A percentile compares a stretch with the other conserved stretches of the same genome.
These are phyloP conservation scores for Lerema accius DNA, from an alignment of 1,140 invertebrate genomes.

Conservation along the genomic window DNA sequence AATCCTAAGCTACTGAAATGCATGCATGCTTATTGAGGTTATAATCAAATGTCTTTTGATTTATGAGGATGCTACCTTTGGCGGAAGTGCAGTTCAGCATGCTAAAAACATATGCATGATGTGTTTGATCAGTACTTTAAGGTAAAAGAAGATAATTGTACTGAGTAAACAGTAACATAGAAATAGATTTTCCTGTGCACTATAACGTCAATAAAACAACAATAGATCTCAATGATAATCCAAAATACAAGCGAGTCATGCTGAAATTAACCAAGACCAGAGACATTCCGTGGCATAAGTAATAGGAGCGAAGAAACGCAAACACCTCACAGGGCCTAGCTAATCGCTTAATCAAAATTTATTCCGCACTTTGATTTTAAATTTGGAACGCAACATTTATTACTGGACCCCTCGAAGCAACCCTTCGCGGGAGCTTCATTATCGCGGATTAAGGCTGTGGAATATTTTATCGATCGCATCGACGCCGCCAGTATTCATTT, in stretches of 20 bases:
- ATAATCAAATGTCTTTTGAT: too few species aligned
- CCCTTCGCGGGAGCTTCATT: slow-evolving; percentile 78
- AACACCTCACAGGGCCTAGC: slow-evolving; percentile 65
- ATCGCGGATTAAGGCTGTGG: slow-evolving; percentile 81
- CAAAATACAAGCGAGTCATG: slow-evolving; percentile 17
- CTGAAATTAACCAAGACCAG: slow-evolving; percentile 34
- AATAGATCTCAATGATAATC: slow-evolving; percentile 10
- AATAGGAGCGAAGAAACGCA: slow-evolving; percentile 64
- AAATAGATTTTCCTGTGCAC: too few species aligned
- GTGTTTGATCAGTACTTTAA: too few species aligned
- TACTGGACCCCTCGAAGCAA: slow-evolving; percentile 71
- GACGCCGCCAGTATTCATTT: slow-evolving; percentile 78
- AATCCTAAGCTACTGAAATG: too few species aligned
- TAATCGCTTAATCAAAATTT: slow-evolving; percentile 83
- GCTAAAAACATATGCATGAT: too few species aligned
- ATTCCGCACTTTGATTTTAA: slow-evolving; percentile 82
- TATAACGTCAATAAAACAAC: background rate
- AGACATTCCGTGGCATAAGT: slow-evolving; percentile 41
- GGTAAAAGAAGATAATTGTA: too few species aligned
- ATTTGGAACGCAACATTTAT: slow-evolving; percentile 82
- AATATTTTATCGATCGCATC: slow-evolving; percentile 80
- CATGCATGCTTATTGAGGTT: too few species aligned
- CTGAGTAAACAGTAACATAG: background rate
- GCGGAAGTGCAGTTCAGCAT: too few species aligned
- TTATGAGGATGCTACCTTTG: too few species aligned